Percentiles rank a stretch among this genome's conserved stretches.
phyloP scores from a whole-genome alignment of 2,113 vertebrate genomes.

The Orcinus orca region DNA sequence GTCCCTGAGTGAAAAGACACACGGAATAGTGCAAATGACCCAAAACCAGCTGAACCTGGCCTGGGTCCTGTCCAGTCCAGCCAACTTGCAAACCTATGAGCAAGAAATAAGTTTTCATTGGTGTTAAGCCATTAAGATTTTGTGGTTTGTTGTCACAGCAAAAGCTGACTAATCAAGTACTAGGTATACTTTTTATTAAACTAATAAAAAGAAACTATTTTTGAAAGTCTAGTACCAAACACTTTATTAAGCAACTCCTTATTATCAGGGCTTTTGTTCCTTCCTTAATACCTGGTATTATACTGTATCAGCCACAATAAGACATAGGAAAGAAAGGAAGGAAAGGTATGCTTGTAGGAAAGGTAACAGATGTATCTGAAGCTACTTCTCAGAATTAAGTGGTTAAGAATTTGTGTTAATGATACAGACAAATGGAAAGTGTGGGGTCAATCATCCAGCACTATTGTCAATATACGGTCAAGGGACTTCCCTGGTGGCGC shows the following conservation, averaged over 20 bases:
- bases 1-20: not conserved
- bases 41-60: not conserved
- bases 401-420: not conserved
- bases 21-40: not conserved
- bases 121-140: not conserved
- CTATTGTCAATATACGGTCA: not conserved
- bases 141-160: not conserved
- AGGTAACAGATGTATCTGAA: not conserved
- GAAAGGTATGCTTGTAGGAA: not conserved
- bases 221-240: constrained; percentile 48
- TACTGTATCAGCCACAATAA: constrained; percentile 51
- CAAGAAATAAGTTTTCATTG: not conserved
- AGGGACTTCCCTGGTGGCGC: too few species aligned
- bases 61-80: not conserved
- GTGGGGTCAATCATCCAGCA: not conserved
- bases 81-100: not conserved
- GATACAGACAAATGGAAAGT: not conserved
- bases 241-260: constrained; percentile 39
- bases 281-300: not conserved
- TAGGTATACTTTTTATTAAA: not conserved
- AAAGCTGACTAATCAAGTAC: not conserved
- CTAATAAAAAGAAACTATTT: constrained; percentile 38
- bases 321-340: not conserved
- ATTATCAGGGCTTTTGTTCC: constrained; percentile 6
- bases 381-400: not conserved